Evolutionary conservation across 2,797 vertebrate species (phyloP), one percentile per base, ranked within the genome.

Genomic region (Gadopsis bispinosus): DNA sequence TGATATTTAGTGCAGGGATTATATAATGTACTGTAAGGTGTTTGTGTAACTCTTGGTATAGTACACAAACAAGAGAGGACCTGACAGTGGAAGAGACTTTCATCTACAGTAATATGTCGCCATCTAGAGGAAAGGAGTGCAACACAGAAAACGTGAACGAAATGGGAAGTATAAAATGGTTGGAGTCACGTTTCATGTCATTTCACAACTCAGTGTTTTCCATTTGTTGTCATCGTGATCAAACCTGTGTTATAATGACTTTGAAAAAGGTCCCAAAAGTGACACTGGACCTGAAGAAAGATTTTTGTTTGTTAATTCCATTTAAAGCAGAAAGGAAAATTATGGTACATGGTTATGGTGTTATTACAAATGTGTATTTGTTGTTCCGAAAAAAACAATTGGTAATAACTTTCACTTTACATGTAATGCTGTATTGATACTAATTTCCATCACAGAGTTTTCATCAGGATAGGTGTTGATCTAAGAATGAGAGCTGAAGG

Each of bases 121-220:
- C 92, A 85, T 80, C 92, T 93, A 72, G 81, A 55, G 92, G 88
- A 65, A 0, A 12, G 1, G 3, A 55, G 37, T 3, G 20, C 4
- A 63, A 64, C 58, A 64, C 11, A 59, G 61, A 41, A 47, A 51
- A 41, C 3, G 26, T 26, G 26, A 26, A 26, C 26, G 26, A 26
- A n/a, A 12, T 37, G 20, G 37, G 31, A 35, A 37, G 33, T 5
- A 31, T 31, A 31, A 20, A 55, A 31, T 55, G 13, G 13, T 55
- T 31, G 53, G 26, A 55, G n/a, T 51, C 50, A 2, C 11, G 22
- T 17, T 55, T 55, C 6, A 31, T 55, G 29, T 31, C 26, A 31
- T 35, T 35, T 35, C 35, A 51, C 50, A 51, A 10, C 10, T 51
- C 50, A 22, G n/a, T 22, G n/a, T 51, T 51, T 22, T 51, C n/a